Percentiles rank a stretch among this genome's conserved stretches.
phyloP scores from a whole-genome alignment of 2,888 invertebrate genomes.

The Psylliodes chrysocephalus region DNA sequence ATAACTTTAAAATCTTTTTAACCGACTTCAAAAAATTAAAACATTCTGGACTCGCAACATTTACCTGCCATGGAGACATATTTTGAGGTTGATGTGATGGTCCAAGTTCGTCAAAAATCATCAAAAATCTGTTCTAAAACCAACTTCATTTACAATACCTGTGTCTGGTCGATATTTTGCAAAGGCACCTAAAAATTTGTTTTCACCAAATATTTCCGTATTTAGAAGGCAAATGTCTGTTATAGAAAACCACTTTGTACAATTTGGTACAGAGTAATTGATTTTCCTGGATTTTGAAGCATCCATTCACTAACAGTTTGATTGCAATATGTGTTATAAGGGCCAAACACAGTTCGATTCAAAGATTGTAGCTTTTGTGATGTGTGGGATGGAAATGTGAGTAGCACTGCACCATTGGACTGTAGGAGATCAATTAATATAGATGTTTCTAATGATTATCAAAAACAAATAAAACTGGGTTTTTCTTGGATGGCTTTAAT shows the following conservation, averaged over 20 bases:
- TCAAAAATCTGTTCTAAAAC: not conserved
- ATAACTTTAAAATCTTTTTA: too few species aligned
- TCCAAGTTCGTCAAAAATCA: not conserved
- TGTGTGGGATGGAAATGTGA: not conserved
- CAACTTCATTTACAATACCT: not conserved
- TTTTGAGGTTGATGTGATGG: conserved; percentile 5
- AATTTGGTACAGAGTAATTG: conserved; percentile 16
- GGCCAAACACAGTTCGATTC: conserved; percentile 21
- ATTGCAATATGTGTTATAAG: conserved; percentile 23
- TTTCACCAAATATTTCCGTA: conserved; percentile 30
- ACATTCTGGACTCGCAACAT: not conserved
- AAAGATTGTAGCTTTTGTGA: not conserved
- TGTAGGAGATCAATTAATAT: not conserved
- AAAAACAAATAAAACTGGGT: not conserved
- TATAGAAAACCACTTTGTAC: conserved; percentile 25
- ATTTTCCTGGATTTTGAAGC: conserved; percentile 34
- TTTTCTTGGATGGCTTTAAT: not conserved
- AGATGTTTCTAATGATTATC: not conserved
- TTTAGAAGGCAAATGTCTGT: conserved; percentile 26
- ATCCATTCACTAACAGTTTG: conserved; percentile 32
- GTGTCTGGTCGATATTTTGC: conserved; percentile 6
- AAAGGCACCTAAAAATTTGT: conserved; percentile 30
- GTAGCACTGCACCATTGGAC: not conserved
- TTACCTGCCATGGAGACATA: not conserved
- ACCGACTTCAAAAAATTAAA: too few species aligned